Evolutionary conservation across 2,113 vertebrate species (phyloP), one percentile per base, ranked within the genome.

Genomic region (Coturnix japonica): DNA sequence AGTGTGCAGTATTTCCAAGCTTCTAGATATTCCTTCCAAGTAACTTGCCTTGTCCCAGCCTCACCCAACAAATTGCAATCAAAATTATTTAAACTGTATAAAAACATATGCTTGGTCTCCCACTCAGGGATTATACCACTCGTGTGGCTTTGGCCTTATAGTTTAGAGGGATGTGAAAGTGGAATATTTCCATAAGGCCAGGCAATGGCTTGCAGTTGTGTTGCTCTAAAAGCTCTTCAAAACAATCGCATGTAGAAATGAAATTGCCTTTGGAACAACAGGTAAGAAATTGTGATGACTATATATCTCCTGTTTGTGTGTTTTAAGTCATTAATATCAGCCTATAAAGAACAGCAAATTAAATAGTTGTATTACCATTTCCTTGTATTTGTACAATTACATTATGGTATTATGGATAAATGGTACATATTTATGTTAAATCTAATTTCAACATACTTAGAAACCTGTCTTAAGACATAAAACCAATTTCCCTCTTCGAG

Each of bases 11-110:
- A 64, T 53, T 35, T 78, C 47, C 47, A 88, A 37, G 57, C 16
- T 90, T 87, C 54, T n/a, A 17, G 51, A 10, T 53, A 53, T 30
- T 53, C 51, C 28, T 53, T 53, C 51, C 26, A 53, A 53, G 51
- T 53, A 53, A 28, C 51, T 53, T 14, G 26, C 14, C 26, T 28
- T 53, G 9, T 28, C 26, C 28, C 15, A 30, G 26, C 30, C 15
- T 53, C 51, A 53, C 51, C 51, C 51, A 53, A 53, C 28, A 53
- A 53, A 28, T 93, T 44, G 30, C 2, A 9, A 6, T 63, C 23
- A 0, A 0, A 7, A 13, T 73, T 2, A 9, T 6, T 63, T 23
- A 0, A 0, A 7, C 11, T 73, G 33, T 25, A 70, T 64, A 63
- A 76, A 72, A 89, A 22, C 12, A 0, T 46, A 5, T 51, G n/a